Conservation (phyloP, 2,113 vertebrate species). For the Thamnaconus septentrionalis region DNA sequence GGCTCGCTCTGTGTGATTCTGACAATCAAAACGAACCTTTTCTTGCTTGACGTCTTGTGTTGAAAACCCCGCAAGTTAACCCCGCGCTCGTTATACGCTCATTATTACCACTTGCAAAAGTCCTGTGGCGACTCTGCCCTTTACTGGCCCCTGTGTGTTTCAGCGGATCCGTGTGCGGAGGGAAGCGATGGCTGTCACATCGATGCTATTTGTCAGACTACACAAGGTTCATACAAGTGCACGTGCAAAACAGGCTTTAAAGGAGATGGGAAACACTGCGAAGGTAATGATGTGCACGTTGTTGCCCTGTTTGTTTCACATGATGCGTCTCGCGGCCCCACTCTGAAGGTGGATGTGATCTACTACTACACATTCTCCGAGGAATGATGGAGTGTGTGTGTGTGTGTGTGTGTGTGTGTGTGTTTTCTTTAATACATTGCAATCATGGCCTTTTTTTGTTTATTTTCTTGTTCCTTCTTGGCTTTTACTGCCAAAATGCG, state of each 20-base stretch:
- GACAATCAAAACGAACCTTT: background rate
- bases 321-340: background rate
- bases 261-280: slow-evolving; percentile 86
- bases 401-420: no score
- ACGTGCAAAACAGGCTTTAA: slow-evolving; percentile 90
- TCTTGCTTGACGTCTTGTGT: background rate
- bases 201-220: slow-evolving; percentile 93
- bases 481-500: no score
- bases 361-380: background rate
- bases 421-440: no score
- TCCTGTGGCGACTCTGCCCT: slow-evolving; percentile 9
- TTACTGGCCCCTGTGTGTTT: slow-evolving; percentile 18
- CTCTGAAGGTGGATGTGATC: background rate
- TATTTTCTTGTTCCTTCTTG: no score
- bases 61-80: background rate
- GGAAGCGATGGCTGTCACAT: slow-evolving; percentile 91
- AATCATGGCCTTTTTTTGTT: no score
- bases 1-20: background rate
- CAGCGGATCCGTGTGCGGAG: slow-evolving; percentile 80
- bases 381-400: no score
- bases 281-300: slow-evolving; percentile 47
- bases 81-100: background rate
- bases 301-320: background rate
- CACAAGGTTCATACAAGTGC: slow-evolving; percentile 90
- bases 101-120: background rate